These are phyloP conservation scores for Formica exsecta DNA, from an alignment of 1,140 invertebrate species.

Conservation along the genomic window DNA sequence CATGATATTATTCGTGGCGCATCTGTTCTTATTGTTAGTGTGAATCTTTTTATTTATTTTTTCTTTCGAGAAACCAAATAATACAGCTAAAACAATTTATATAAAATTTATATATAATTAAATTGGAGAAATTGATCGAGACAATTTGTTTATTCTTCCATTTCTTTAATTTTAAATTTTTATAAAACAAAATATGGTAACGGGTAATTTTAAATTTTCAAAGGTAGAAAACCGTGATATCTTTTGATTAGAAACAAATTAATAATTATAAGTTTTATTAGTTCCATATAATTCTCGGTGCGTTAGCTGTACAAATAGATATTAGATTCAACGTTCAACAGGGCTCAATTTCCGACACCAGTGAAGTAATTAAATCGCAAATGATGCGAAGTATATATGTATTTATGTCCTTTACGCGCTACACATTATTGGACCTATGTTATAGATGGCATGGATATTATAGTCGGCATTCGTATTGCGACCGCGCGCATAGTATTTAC, in stretches of 20 bases:
- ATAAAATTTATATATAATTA: background rate
- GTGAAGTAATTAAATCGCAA: conserved; percentile 45
- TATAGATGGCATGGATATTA: conserved; percentile 52
- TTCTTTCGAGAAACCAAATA: background rate
- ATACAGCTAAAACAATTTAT: background rate
- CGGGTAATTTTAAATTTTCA: background rate
- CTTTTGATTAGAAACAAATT: background rate
- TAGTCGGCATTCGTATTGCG: background rate
- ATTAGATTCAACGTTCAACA: conserved; percentile 26
- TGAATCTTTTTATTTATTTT: background rate
- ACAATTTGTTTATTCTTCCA: background rate
- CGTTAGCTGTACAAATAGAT: background rate
- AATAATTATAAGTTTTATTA: conserved; percentile 2
- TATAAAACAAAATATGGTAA: background rate
- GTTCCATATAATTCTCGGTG: background rate
- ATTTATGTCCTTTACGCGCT: conserved; percentile 32
- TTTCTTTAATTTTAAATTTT: background rate
- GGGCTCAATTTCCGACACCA: conserved; percentile 13
- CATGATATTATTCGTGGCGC: background rate
- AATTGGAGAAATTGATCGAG: background rate
- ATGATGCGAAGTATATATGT: conserved; percentile 12
- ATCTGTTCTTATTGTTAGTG: background rate
- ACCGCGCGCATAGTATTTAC: conserved; percentile 26
- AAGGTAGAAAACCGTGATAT: background rate
- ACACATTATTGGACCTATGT: conserved; percentile 24